Evolutionary conservation across 2,888 invertebrate species (phyloP).

Genomic region (Reticulitermes lucifugus): DNA sequence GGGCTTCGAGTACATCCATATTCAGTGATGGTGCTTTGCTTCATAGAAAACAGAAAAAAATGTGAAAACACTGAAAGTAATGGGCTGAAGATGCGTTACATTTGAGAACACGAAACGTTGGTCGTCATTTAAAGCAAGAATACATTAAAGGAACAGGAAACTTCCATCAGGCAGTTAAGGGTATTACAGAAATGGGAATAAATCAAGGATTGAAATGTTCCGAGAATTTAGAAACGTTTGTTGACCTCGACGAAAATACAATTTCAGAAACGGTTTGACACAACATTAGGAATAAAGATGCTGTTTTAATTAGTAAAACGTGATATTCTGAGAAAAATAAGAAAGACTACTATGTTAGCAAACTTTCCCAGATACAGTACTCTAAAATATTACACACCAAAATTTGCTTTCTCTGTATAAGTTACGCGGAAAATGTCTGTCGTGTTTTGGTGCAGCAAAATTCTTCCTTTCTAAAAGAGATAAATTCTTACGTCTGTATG

Average conservation of each 20-base stretch:
- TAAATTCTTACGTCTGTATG: no score
- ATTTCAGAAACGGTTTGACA: not conserved
- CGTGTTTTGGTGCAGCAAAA: no score
- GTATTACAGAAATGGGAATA: constrained; percentile 30
- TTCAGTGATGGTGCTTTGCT: constrained; percentile 26
- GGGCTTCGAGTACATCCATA: constrained; percentile 27
- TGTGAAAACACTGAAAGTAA: constrained; percentile 30
- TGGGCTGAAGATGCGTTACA: constrained; percentile 25
- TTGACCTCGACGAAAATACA: not conserved
- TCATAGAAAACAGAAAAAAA: constrained; percentile 11
- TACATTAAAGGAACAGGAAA: constrained; percentile 36
- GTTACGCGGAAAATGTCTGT: no score
- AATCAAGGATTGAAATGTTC: constrained; percentile 14
- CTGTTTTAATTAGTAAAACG: not conserved
- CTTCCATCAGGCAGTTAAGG: constrained; percentile 21
- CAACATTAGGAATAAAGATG: not conserved
- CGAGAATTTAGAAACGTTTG: not conserved
- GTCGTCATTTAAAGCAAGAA: constrained; percentile 12
- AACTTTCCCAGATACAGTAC: not conserved
- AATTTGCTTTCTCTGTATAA: no score
- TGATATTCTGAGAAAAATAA: not conserved
- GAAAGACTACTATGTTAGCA: not conserved
- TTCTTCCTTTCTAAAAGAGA: no score
- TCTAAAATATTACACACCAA: no score
- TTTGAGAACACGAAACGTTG: not conserved